Evolutionary conservation across 1,140 invertebrate genomes (phyloP).

Genomic region (Stegodyphus mimosarum): DNA sequence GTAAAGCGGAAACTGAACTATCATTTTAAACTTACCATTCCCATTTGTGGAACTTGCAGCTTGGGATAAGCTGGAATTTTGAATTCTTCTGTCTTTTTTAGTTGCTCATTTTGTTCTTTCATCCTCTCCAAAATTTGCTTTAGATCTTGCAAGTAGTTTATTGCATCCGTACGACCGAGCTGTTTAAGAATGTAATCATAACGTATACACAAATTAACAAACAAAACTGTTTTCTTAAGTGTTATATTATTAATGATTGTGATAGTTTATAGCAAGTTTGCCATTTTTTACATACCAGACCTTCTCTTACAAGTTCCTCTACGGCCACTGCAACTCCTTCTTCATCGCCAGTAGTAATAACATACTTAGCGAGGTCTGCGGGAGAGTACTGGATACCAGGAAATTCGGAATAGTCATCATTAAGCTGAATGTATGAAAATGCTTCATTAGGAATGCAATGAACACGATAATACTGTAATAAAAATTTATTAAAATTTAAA

Average conservation of each 20-base stretch:
- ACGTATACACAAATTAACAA: not conserved
- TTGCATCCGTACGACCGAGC: conserved; percentile 67
- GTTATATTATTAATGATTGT: not conserved
- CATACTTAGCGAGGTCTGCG: conserved; percentile 75
- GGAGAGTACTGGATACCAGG: conserved; percentile 50
- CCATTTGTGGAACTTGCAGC: not conserved
- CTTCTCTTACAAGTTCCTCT: conserved; percentile 78
- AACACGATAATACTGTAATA: no score
- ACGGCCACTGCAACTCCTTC: conserved; percentile 78
- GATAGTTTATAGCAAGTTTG: not conserved
- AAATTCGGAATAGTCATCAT: conserved; percentile 14
- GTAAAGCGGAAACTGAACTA: no score
- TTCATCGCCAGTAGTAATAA: conserved; percentile 82
- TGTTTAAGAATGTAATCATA: not conserved
- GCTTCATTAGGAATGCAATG: no score
- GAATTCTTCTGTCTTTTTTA: not conserved
- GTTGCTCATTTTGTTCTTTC: conserved; percentile 8
- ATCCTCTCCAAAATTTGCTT: conserved; percentile 32
- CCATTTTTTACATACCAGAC: conserved; percentile 72
- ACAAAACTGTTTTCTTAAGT: conserved; percentile 69
- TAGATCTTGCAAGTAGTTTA: conserved; percentile 79
- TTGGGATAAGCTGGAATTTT: conserved; percentile 17
- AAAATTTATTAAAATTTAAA: no score
- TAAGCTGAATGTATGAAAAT: not conserved
- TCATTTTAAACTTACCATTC: no score